phyloP scores from a whole-genome alignment of 2,797 vertebrate species.

The Macropodus opercularis region DNA sequence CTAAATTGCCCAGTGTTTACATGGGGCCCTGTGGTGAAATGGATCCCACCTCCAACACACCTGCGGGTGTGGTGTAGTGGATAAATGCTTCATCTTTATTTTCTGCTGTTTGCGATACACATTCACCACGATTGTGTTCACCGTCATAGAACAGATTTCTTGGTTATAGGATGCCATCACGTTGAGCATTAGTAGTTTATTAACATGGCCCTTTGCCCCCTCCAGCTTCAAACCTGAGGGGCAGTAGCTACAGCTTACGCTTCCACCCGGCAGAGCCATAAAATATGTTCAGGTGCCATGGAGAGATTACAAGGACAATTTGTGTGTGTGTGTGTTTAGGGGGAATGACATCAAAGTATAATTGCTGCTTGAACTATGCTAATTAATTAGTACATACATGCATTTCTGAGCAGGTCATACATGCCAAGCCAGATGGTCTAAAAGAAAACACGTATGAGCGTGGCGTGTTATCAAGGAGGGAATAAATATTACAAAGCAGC shows the following conservation, averaged over 20 bases:
- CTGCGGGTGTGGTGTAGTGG: no score
- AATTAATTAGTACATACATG: slow-evolving; percentile 84
- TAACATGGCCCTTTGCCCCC: slow-evolving; percentile 12
- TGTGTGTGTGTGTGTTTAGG: slow-evolving; percentile 11
- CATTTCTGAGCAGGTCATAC: slow-evolving; percentile 77
- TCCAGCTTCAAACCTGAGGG: slow-evolving; percentile 22
- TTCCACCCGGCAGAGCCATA: slow-evolving; percentile 77
- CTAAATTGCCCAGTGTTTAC: no score
- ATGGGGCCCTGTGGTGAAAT: no score
- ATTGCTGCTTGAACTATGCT: slow-evolving; percentile 82
- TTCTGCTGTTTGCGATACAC: no score
- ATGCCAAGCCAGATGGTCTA: slow-evolving; percentile 74
- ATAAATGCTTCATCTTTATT: no score
- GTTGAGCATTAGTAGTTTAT: no score
- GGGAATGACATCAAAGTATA: slow-evolving; percentile 69
- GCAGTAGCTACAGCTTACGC: slow-evolving; percentile 39
- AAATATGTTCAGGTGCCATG: slow-evolving; percentile 75
- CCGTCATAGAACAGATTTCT: no score
- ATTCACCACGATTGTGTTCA: no score
- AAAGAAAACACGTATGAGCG: slow-evolving; percentile 74
- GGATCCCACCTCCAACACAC: no score
- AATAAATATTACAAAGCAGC: slow-evolving; percentile 63
- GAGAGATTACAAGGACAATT: slow-evolving; percentile 48
- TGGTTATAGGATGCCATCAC: no score
- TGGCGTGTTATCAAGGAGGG: slow-evolving; percentile 62